phyloP scores from a whole-genome alignment of 2,797 vertebrate genomes.

The Zalophus californianus region DNA sequence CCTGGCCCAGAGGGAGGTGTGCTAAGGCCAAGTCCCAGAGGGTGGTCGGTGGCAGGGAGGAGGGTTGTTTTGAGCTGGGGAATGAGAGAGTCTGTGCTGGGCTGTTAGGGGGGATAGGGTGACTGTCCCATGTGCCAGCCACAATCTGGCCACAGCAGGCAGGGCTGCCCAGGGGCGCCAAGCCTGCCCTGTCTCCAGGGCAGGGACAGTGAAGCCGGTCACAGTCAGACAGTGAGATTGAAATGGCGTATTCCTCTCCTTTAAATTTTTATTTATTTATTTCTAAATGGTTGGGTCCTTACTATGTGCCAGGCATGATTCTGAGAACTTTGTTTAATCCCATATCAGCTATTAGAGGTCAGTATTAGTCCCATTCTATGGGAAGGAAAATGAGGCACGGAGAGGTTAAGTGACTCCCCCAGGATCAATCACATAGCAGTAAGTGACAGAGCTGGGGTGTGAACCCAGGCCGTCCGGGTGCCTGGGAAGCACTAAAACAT shows the following conservation, averaged over 20 bases:
- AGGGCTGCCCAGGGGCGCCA: not conserved
- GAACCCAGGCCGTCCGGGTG: not conserved
- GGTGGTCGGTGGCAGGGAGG: not conserved
- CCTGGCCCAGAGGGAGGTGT: not conserved
- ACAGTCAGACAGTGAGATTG: not conserved
- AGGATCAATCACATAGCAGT: not conserved
- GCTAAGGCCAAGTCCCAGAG: not conserved
- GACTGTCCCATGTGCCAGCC: not conserved
- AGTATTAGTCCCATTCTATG: not conserved
- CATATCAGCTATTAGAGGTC: not conserved
- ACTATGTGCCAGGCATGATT: not conserved
- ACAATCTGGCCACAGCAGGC: not conserved
- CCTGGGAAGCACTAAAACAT: not conserved
- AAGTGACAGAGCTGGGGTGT: not conserved
- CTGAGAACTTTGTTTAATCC: not conserved
- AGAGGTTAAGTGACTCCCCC: not conserved
- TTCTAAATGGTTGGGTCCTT: not conserved
- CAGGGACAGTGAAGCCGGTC: not conserved
- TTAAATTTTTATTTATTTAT: not conserved
- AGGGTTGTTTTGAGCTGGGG: not conserved
- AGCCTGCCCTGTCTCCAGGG: not conserved
- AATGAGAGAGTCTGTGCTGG: not conserved
- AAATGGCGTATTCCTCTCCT: no score
- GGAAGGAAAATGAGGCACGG: not conserved
- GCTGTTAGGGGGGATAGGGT: rapidly evolving